Percentiles rank a stretch among this genome's conserved stretches.
phyloP scores from a whole-genome alignment of 2,797 vertebrate species.

The Brotula barbata region DNA sequence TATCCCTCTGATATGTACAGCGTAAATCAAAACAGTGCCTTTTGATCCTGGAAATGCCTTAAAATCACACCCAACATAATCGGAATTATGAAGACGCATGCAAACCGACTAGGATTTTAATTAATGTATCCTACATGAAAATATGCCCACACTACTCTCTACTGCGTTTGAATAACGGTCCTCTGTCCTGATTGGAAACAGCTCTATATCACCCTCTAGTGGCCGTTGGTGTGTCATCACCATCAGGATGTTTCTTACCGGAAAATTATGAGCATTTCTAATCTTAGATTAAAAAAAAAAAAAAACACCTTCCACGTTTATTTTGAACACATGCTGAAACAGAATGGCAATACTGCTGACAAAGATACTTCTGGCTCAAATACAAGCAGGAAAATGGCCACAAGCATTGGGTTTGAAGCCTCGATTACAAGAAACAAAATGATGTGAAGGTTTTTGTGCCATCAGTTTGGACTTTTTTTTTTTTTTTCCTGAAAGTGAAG shows the following conservation, averaged over 20 bases:
- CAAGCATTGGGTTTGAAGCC: conserved; percentile 32
- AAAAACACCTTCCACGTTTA: conserved; percentile 43
- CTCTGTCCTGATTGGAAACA: conserved; percentile 15
- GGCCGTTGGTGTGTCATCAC: conserved; percentile 31
- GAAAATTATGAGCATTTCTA: conserved; percentile 8
- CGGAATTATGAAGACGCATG: conserved; percentile 68
- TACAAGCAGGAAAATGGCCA: conserved; percentile 57
- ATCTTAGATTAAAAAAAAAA: conserved; percentile 27
- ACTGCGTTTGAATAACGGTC: conserved; percentile 16
- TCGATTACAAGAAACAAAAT: conserved; percentile 41
- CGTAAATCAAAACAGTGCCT: conserved; percentile 55
- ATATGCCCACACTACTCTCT: conserved; percentile 26
- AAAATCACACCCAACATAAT: conserved; percentile 71
- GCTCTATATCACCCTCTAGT: conserved; percentile 39
- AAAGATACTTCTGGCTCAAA: conserved; percentile 54
- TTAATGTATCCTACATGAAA: conserved; percentile 51
- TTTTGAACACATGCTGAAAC: conserved; percentile 61
- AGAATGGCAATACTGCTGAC: conserved; percentile 54
- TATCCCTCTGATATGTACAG: conserved; percentile 71
- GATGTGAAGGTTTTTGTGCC: conserved; percentile 33
- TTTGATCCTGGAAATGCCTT: conserved; percentile 58
- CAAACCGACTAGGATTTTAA: conserved; percentile 57
- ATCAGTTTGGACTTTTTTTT: conserved; percentile 10
- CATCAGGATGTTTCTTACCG: conserved; percentile 20
- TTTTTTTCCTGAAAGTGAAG: conserved; percentile 24